Percentiles rank a stretch among this genome's conserved stretches.
Conservation (phyloP, 1,140 invertebrate species). For the Ruditapes philippinarum region DNA sequence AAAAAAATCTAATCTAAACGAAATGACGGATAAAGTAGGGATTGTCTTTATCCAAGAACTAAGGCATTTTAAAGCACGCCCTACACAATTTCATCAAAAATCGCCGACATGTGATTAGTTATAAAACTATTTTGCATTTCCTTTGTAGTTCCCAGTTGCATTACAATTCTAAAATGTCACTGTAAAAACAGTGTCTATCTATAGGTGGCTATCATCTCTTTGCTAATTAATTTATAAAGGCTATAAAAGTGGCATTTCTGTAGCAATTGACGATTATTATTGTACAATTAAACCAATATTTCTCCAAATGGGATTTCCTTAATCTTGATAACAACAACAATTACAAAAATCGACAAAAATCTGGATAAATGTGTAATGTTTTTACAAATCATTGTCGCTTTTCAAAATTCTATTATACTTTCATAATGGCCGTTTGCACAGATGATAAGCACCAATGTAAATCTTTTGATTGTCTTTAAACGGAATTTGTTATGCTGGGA, state of each 20-base stretch:
- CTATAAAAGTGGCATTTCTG: conserved; percentile 47
- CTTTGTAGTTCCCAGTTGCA: conserved; percentile 11
- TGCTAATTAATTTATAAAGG: conserved; percentile 55
- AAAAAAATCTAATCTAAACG: too few relatives aligned
- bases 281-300: conserved; percentile 52
- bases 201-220: neutral
- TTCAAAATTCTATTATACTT: neutral
- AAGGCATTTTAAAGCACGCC: neutral
- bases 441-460: conserved; percentile 33
- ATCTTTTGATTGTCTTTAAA: conserved; percentile 55
- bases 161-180: conserved; percentile 27
- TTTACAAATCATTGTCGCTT: conserved; percentile 44
- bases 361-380: conserved; percentile 35
- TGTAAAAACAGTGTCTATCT: conserved; percentile 25
- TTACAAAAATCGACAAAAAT: conserved; percentile 32
- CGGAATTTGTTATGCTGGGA: conserved; percentile 38
- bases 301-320: conserved; percentile 30
- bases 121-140: conserved; percentile 4
- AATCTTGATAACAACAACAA: conserved; percentile 2
- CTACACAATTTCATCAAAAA: conserved; percentile 29
- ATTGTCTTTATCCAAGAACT: neutral
- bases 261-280: neutral
- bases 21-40: neutral
- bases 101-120: conserved; percentile 8
- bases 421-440: neutral